These are phyloP conservation scores for Lytechinus variegatus DNA, from an alignment of 35 echinoderm and acorn worm genomes.

Conservation along the genomic window DNA sequence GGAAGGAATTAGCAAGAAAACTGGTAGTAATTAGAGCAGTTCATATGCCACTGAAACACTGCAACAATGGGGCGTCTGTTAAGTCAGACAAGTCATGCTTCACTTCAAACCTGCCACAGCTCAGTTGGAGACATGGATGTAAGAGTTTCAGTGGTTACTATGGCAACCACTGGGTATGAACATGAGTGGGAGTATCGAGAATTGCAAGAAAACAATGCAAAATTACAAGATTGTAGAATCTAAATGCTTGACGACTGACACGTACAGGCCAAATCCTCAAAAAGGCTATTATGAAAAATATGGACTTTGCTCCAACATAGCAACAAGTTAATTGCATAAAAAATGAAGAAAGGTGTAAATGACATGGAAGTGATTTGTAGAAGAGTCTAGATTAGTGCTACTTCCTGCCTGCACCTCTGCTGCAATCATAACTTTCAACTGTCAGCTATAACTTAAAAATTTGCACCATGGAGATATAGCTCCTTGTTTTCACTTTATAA, in stretches of 20 bases:
- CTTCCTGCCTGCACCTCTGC: neutral
- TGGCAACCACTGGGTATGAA: neutral
- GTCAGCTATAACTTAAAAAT: too few relatives aligned
- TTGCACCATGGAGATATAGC: too few relatives aligned
- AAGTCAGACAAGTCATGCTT: neutral
- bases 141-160: neutral
- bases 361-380: neutral
- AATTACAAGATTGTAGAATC: neutral
- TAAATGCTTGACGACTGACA: neutral
- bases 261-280: neutral
- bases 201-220: neutral
- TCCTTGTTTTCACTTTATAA: too few relatives aligned
- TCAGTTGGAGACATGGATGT: neutral
- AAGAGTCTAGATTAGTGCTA: neutral
- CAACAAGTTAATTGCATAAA: neutral
- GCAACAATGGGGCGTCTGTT: neutral
- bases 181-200: neutral
- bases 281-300: neutral
- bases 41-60: neutral
- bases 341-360: neutral
- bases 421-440: neutral
- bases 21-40: neutral
- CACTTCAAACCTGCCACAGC: neutral
- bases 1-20: neutral
- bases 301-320: neutral